Percentiles rank a stretch among this genome's conserved stretches.
These are phyloP conservation scores for Teleopsis dalmanni DNA, from an alignment of 1,140 invertebrate genomes.

Conservation along the genomic window DNA sequence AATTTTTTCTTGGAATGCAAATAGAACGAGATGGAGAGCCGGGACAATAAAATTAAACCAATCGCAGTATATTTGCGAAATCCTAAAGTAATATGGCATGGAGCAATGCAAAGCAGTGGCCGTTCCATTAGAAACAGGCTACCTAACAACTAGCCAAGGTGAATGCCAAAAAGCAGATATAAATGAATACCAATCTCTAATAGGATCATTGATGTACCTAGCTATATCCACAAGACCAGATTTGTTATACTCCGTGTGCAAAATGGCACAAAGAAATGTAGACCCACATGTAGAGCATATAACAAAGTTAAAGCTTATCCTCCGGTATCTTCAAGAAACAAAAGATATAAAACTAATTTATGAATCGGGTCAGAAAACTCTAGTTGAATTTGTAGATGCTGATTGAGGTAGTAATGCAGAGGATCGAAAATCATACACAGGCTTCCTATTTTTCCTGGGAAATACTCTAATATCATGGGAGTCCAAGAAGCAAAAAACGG, in stretches of 20 bases:
- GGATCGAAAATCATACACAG: slow-evolving; percentile 34
- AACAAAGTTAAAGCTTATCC: not conserved
- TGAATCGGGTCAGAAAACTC: too few species aligned
- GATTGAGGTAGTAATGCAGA: not conserved
- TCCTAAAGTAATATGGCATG: slow-evolving; percentile 39
- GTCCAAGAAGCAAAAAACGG: slow-evolving; percentile 30
- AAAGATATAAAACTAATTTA: too few species aligned
- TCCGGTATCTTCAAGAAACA: too few species aligned
- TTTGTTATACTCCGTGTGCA: slow-evolving; percentile 42
- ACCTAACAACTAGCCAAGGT: not conserved
- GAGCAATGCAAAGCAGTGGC: slow-evolving; percentile 27
- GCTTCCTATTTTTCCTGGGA: slow-evolving; percentile 26
- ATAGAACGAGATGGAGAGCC: slow-evolving; percentile 2
- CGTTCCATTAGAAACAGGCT: slow-evolving; percentile 28
- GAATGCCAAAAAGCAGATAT: slow-evolving; percentile 21
- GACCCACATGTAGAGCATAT: not conserved
- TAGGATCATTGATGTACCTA: slow-evolving; percentile 46
- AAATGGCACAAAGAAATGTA: not conserved
- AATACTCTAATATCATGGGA: slow-evolving; percentile 24
- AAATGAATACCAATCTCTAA: slow-evolving; percentile 33
- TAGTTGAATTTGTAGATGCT: too few species aligned
- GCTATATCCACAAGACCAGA: slow-evolving; percentile 43
- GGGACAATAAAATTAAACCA: slow-evolving; percentile 26
- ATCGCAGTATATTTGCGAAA: slow-evolving; percentile 32
- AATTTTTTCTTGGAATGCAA: slow-evolving; percentile 14